Evolutionary conservation across 64 coral and sea anemone genomes (phyloP).

Genomic region (Dendronephthya gigantea): DNA sequence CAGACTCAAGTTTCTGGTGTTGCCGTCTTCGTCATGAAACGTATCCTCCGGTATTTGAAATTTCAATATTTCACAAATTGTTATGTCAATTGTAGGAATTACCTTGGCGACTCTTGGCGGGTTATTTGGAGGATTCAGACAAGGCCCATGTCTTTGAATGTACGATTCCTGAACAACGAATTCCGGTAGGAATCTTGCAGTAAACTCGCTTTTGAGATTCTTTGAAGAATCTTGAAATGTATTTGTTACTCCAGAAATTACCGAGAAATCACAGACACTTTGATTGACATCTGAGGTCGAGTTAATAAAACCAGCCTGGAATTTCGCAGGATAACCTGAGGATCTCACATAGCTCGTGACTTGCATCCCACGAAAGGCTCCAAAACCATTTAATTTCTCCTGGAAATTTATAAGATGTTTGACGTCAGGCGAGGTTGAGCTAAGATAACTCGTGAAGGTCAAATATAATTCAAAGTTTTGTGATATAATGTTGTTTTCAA

Average conservation of each 20-base stretch:
- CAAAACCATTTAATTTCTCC: not conserved
- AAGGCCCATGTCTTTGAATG: not conserved
- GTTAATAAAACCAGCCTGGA: not conserved
- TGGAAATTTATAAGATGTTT: not conserved
- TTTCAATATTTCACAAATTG: conserved; percentile 11
- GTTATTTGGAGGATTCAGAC: not conserved
- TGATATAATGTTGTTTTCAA: not conserved
- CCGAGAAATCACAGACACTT: not conserved
- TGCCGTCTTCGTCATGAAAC: conserved; percentile 41
- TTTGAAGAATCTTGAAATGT: not conserved
- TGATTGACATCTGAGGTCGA: not conserved
- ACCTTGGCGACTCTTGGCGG: not conserved
- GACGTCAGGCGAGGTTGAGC: conserved; percentile 13
- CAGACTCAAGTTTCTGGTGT: conserved; percentile 32
- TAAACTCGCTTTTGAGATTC: conserved; percentile 15
- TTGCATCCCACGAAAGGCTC: not conserved
- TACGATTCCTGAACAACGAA: not conserved
- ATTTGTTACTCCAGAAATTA: not conserved
- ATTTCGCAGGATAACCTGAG: not conserved
- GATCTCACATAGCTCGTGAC: not conserved
- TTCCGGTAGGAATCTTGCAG: not conserved
- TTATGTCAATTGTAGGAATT: conserved; percentile 13
- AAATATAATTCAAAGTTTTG: not conserved
- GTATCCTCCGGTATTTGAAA: not conserved
- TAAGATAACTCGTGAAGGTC: conserved; percentile 14